Conservation (phyloP, 2,797 vertebrate genomes). For the Silurus aristotelis region DNA sequence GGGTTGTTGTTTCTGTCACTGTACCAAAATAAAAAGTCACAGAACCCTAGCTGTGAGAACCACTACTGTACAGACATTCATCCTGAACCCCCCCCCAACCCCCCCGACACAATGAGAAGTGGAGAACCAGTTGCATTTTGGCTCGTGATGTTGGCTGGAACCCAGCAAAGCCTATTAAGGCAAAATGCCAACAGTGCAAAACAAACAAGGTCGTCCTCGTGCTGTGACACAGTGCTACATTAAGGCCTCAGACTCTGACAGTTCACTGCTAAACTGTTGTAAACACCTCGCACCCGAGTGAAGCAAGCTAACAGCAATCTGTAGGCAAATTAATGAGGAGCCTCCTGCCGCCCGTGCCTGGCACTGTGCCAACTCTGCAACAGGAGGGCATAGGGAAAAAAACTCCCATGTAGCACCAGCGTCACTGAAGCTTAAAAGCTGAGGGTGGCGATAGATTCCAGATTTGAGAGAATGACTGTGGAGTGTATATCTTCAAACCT, state of each 20-base stretch:
- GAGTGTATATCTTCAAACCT: conserved; percentile 43
- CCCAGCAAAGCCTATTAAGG: conserved; percentile 70
- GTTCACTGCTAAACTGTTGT: conserved; percentile 72
- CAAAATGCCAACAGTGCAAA: conserved; percentile 66
- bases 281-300: conserved; percentile 72
- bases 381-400: conserved; percentile 60
- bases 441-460: conserved; percentile 69
- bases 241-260: conserved; percentile 73
- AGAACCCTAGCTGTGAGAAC: neutral
- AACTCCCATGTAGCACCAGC: conserved; percentile 40
- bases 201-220: conserved; percentile 62
- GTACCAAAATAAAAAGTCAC: neutral
- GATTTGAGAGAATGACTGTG: conserved; percentile 73
- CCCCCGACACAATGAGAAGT: neutral
- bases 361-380: conserved; percentile 78
- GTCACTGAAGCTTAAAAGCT: conserved; percentile 33
- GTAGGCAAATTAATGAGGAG: conserved; percentile 78
- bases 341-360: conserved; percentile 62
- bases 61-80: neutral
- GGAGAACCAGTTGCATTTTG: conserved; percentile 56
- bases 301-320: conserved; percentile 71
- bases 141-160: conserved; percentile 67
- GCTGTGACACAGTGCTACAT: conserved; percentile 64
- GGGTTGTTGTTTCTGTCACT: neutral
- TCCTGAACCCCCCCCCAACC: too few relatives aligned